These are phyloP conservation scores for Eclectus roratus DNA, from an alignment of 2,113 vertebrate genomes.

Conservation along the genomic window DNA sequence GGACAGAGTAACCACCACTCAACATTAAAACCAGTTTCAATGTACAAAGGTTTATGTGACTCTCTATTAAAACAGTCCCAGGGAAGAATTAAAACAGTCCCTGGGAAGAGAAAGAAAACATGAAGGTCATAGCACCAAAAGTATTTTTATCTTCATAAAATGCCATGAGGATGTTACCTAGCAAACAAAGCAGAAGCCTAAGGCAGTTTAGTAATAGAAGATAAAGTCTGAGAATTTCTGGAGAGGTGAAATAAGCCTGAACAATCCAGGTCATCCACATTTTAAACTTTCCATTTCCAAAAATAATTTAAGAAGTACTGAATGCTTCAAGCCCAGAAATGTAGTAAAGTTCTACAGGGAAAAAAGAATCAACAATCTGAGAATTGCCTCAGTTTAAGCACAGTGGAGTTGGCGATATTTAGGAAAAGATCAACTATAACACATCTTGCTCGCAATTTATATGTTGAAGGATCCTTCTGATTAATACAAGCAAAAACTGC, in stretches of 20 bases:
- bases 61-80: neutral
- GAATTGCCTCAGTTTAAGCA: neutral
- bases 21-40: conserved; percentile 5
- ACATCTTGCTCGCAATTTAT: neutral
- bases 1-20: neutral
- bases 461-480: neutral
- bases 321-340: neutral
- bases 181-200: conserved; percentile 4
- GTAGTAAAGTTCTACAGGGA: neutral
- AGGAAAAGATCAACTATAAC: neutral
- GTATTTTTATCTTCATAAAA: conserved; percentile 52
- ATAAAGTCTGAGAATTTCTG: neutral
- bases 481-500: neutral
- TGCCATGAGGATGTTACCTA: neutral
- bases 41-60: neutral
- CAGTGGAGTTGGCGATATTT: neutral
- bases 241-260: neutral
- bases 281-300: neutral
- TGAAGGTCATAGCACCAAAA: neutral
- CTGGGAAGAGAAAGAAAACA: neutral
- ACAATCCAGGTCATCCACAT: neutral
- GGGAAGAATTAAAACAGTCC: conserved; percentile 1
- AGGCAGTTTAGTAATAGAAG: neutral
- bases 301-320: neutral
- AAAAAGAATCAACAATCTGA: neutral